Conservation (phyloP, 2,797 vertebrate genomes). For the Galago senegalensis region DNA sequence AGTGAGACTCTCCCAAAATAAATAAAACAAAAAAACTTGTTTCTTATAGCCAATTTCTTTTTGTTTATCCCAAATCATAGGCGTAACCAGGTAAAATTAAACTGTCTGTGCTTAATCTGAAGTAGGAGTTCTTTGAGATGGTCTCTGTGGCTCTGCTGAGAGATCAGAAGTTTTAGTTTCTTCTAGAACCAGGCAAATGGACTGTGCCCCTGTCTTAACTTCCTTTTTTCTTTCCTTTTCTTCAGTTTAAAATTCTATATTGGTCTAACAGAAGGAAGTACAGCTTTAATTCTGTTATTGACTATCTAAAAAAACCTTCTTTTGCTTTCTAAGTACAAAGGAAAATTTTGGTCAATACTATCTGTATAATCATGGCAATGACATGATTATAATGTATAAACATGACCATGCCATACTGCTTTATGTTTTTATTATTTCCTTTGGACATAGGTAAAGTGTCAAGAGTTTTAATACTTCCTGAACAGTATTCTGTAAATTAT, state of each 20-base stretch:
- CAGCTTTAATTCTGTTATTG: constrained; percentile 49
- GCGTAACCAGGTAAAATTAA: neutral
- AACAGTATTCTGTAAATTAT: constrained; percentile 87
- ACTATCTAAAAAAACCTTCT: constrained; percentile 33
- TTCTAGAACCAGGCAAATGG: neutral
- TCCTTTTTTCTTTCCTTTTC: neutral
- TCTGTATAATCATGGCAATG: constrained; percentile 63
- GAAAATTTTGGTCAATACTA: constrained; percentile 50
- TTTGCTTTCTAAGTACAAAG: constrained; percentile 65
- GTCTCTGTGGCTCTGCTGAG: neutral
- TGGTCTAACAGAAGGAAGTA: neutral
- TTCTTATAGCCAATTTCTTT: neutral
- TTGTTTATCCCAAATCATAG: neutral
- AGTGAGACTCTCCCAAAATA: no score
- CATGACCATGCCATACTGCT: constrained; percentile 34
- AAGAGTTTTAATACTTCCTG: constrained; percentile 85
- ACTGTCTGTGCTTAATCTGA: neutral
- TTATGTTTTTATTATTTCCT: constrained; percentile 85
- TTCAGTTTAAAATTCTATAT: neutral
- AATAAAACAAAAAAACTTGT: neutral
- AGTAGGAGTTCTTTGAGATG: neutral
- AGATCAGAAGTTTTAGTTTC: neutral
- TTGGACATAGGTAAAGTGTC: constrained; percentile 85
- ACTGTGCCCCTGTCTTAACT: neutral
- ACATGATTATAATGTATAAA: constrained; percentile 18